These are phyloP conservation scores for Artemia sinica DNA, from an alignment of 2,888 invertebrate species.

Conservation along the genomic window DNA sequence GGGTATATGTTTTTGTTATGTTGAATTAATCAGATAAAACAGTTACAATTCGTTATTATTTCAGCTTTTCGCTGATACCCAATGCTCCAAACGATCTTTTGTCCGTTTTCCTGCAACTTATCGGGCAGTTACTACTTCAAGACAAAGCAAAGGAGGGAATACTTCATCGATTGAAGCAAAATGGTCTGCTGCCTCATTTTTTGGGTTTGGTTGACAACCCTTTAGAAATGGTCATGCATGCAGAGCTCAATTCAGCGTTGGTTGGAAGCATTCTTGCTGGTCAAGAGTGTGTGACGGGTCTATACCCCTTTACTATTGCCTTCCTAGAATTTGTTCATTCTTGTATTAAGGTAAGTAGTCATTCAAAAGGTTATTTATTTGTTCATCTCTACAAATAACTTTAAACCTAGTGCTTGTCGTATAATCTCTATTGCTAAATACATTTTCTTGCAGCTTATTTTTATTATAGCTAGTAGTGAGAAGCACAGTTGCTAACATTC, in stretches of 20 bases:
- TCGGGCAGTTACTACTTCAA: neutral
- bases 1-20: too few relatives aligned
- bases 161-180: neutral
- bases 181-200: neutral
- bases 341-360: neutral
- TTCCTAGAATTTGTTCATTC: neutral
- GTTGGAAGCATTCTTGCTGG: slow-evolving; percentile 7
- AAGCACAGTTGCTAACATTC: too few relatives aligned
- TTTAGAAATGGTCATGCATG: neutral
- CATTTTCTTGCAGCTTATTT: too few relatives aligned
- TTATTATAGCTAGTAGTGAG: too few relatives aligned
- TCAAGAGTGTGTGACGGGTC: slow-evolving; percentile 2
- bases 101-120: neutral
- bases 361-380: too few relatives aligned
- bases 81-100: neutral
- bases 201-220: slow-evolving; percentile 5
- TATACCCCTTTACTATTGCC: neutral
- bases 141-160: neutral
- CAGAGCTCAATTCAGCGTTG: neutral
- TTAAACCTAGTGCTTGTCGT: too few relatives aligned
- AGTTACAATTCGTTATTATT: neutral
- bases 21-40: too few relatives aligned
- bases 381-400: too few relatives aligned
- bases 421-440: too few relatives aligned
- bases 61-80: neutral